phyloP scores from a whole-genome alignment of 2,888 invertebrate genomes.

The Imbricaverruca yamaguchii region DNA sequence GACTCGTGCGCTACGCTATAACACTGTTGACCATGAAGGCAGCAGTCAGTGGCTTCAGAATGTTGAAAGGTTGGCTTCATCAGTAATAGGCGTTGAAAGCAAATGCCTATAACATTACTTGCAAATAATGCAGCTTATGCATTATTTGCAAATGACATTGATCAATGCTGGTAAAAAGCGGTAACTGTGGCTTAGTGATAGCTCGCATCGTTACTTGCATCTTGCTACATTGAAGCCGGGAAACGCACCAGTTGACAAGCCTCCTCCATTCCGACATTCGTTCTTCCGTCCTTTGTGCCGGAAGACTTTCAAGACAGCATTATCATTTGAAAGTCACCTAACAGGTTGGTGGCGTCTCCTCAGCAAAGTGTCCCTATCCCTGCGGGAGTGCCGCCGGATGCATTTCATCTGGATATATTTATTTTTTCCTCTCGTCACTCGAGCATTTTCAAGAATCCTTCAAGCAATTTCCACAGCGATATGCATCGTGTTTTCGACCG shows the following conservation, averaged over 20 bases:
- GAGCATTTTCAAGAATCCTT: constrained; percentile 12
- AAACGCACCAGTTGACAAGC: not conserved
- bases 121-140: not conserved
- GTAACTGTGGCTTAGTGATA: not conserved
- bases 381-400: not conserved
- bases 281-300: not conserved
- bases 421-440: constrained; percentile 5
- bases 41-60: too few relatives aligned
- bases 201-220: not conserved
- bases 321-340: not conserved
- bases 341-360: not conserved
- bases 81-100: not conserved
- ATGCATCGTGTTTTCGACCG: constrained; percentile 14
- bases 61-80: too few relatives aligned
- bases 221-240: too few relatives aligned
- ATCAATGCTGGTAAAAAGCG: not conserved
- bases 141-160: not conserved
- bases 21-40: too few relatives aligned
- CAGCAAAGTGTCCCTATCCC: not conserved
- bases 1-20: too few relatives aligned
- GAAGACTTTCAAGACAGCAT: not conserved
- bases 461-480: constrained; percentile 9
- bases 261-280: not conserved
- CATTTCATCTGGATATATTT: not conserved
- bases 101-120: not conserved